Evolutionary conservation across 1,140 invertebrate species (phyloP).

Genomic region (Mercenaria mercenaria): DNA sequence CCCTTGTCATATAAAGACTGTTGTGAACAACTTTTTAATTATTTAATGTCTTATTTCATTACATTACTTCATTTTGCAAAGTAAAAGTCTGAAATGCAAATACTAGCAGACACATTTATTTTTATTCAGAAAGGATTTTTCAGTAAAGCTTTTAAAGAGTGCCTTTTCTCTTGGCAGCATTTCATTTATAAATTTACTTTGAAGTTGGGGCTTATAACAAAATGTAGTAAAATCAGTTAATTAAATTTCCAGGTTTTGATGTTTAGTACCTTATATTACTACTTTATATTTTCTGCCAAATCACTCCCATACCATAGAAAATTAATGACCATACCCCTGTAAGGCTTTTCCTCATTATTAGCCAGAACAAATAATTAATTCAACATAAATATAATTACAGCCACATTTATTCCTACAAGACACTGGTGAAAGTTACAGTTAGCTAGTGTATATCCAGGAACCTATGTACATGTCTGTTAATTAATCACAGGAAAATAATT

Average conservation of each 20-base stretch:
- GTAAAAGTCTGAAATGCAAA: no score
- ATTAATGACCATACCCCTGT: background rate
- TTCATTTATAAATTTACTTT: background rate
- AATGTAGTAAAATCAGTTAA: background rate
- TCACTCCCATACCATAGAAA: background rate
- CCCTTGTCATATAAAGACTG: no score
- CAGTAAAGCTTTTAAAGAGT: no score
- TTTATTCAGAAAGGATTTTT: no score
- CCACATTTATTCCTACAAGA: background rate
- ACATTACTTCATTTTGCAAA: no score
- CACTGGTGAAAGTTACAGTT: background rate
- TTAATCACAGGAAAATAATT: background rate
- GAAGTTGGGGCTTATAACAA: background rate
- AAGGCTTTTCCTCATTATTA: background rate
- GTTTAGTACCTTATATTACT: no score
- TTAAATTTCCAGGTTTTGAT: background rate
- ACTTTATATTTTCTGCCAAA: background rate
- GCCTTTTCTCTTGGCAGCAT: no score
- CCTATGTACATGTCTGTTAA: background rate
- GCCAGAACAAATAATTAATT: background rate
- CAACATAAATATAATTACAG: background rate
- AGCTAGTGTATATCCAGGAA: background rate
- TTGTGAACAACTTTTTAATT: no score
- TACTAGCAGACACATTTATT: no score
- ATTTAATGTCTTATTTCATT: no score